Conservation (phyloP, 1,140 invertebrate genomes). For the Drosophila bocki region DNA sequence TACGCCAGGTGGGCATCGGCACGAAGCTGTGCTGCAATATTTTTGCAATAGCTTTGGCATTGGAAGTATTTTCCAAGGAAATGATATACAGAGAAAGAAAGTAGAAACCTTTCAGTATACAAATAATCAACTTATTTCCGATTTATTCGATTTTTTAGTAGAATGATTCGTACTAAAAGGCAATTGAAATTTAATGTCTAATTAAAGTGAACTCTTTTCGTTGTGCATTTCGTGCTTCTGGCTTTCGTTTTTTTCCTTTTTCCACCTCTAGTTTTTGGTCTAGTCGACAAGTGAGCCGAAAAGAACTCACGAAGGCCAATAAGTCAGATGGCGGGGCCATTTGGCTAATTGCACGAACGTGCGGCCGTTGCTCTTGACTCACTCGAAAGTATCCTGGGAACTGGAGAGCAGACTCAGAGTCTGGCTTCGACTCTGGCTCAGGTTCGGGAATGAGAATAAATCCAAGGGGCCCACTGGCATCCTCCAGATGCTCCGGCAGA, state of each 20-base stretch:
- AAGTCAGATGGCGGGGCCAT: conserved; percentile 61
- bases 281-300: conserved; percentile 34
- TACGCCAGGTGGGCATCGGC: conserved; percentile 15
- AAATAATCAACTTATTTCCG: neutral
- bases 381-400: conserved; percentile 23
- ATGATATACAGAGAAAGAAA: conserved; percentile 1
- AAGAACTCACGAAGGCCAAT: conserved; percentile 25
- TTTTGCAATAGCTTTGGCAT: conserved; percentile 1
- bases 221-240: neutral
- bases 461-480: conserved; percentile 3
- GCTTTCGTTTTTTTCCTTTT: neutral
- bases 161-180: neutral
- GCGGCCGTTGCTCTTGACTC: conserved; percentile 57
- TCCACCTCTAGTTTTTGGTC: conserved; percentile 12
- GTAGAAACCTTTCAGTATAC: no score
- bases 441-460: neutral
- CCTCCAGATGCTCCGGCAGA: conserved; percentile 35
- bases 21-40: neutral
- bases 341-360: conserved; percentile 77
- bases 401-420: conserved; percentile 3
- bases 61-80: conserved; percentile 20
- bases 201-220: neutral
- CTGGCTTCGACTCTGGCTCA: neutral
- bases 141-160: neutral
- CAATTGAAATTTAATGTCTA: neutral